These are phyloP conservation scores for Dilophus febrilis DNA, from an alignment of 2,888 invertebrate species.

Conservation along the genomic window DNA sequence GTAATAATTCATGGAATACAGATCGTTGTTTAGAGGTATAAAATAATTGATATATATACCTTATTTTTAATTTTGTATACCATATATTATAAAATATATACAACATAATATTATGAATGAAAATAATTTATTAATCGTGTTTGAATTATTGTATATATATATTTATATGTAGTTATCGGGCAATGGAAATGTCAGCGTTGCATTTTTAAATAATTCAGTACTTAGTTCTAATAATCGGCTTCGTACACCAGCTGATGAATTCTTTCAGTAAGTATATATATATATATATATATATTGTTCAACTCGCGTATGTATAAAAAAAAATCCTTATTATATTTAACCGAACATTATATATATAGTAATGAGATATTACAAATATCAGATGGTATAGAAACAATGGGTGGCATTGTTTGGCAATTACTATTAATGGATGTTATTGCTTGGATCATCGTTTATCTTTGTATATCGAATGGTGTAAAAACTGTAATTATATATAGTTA, in stretches of 20 bases:
- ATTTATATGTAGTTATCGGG: too few relatives aligned
- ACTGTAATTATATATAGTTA: slow-evolving; percentile 61
- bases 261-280: slow-evolving; percentile 46
- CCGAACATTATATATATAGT: slow-evolving; percentile 35
- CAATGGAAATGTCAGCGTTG: too few relatives aligned
- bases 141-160: too few relatives aligned
- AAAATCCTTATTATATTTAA: slow-evolving; percentile 1
- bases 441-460: slow-evolving; percentile 68
- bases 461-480: slow-evolving; percentile 74
- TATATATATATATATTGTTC: slow-evolving; percentile 5
- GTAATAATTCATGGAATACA: slow-evolving; percentile 72
- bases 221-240: slow-evolving; percentile 10
- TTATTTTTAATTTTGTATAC: too few relatives aligned
- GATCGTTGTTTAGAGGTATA: slow-evolving; percentile 45
- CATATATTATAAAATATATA: too few relatives aligned
- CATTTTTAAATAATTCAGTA: not conserved
- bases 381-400: slow-evolving; percentile 51
- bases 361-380: slow-evolving; percentile 63
- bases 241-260: slow-evolving; percentile 60
- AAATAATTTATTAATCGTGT: too few relatives aligned
- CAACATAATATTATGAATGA: too few relatives aligned
- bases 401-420: slow-evolving; percentile 64
- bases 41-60: too few relatives aligned
- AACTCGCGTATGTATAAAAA: slow-evolving; percentile 6
- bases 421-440: slow-evolving; percentile 55